These are phyloP conservation scores for silkworm (Bombyx mori) DNA, from an alignment of 1,140 invertebrate genomes.

Conservation along the genomic window DNA sequence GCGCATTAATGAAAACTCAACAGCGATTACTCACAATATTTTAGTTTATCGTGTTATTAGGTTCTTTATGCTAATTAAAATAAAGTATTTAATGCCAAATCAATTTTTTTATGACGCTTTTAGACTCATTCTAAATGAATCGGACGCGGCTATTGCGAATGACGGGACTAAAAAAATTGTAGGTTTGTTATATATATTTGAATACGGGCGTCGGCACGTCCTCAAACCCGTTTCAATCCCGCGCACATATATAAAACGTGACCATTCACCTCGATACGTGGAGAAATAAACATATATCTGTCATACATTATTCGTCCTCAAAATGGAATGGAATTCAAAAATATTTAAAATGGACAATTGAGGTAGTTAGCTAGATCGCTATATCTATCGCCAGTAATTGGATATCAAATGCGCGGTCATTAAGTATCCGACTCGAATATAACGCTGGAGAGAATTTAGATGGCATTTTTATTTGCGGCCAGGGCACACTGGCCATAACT, in stretches of 20 bases:
- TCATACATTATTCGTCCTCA: constrained; percentile 26
- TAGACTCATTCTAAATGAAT: too few relatives aligned
- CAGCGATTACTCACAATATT: constrained; percentile 36
- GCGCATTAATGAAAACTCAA: constrained; percentile 24
- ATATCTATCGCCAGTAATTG: constrained; percentile 24
- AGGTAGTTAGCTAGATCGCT: constrained; percentile 21
- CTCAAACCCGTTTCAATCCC: constrained; percentile 43
- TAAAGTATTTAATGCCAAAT: too few relatives aligned
- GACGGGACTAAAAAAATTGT: not conserved
- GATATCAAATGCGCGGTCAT: constrained; percentile 28
- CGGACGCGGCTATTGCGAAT: too few relatives aligned
- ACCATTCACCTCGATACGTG: constrained; percentile 43
- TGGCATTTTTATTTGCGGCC: constrained; percentile 36
- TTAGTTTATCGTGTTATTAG: constrained; percentile 19
- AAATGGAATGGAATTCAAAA: constrained; percentile 32
- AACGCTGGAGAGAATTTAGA: constrained; percentile 27
- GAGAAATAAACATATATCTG: constrained; percentile 55
- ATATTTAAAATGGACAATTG: constrained; percentile 26
- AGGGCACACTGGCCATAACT: constrained; percentile 10
- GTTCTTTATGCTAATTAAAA: constrained; percentile 7
- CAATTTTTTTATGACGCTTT: too few relatives aligned
- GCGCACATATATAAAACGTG: constrained; percentile 52
- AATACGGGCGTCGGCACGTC: constrained; percentile 43
- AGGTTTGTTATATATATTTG: constrained; percentile 29
- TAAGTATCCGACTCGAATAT: constrained; percentile 23